Evolutionary conservation across 2,113 vertebrate genomes (phyloP).

Genomic region (Cisticola juncidis): DNA sequence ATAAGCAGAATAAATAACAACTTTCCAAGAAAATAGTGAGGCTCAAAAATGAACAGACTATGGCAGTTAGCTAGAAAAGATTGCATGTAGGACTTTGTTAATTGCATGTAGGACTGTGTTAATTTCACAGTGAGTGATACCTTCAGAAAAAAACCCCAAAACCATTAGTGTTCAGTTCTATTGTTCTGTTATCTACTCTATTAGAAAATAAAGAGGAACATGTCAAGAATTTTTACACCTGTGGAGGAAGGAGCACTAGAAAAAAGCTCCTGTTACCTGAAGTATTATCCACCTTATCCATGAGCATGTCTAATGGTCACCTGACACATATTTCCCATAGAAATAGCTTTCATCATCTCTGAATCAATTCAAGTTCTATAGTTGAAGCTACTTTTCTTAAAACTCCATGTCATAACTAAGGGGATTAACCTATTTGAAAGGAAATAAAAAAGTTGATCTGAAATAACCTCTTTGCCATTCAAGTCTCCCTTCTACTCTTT

Average conservation of each 20-base stretch:
- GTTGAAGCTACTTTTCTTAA: neutral
- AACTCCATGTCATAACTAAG: neutral
- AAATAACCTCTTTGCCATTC: neutral
- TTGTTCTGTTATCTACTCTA: no score
- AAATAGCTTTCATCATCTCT: neutral
- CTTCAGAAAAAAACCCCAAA: neutral
- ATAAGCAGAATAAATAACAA: neutral
- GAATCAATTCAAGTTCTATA: neutral
- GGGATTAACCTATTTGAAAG: neutral
- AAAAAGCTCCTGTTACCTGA: neutral
- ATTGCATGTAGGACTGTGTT: neutral
- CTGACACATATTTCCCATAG: neutral
- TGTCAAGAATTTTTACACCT: neutral
- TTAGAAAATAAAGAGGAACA: neutral
- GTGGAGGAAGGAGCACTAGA: neutral
- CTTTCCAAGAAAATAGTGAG: conserved; percentile 6
- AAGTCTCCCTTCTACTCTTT: neutral
- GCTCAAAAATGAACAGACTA: neutral
- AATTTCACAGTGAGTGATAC: neutral
- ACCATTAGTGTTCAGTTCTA: neutral
- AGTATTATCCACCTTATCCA: neutral
- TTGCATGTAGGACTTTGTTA: neutral
- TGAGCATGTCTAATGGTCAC: neutral
- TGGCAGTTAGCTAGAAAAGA: neutral
- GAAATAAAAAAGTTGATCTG: neutral